Evolutionary conservation across 2,113 vertebrate genomes (phyloP), one percentile per base, ranked within the genome.

Genomic region (Siphamia tubifer): DNA sequence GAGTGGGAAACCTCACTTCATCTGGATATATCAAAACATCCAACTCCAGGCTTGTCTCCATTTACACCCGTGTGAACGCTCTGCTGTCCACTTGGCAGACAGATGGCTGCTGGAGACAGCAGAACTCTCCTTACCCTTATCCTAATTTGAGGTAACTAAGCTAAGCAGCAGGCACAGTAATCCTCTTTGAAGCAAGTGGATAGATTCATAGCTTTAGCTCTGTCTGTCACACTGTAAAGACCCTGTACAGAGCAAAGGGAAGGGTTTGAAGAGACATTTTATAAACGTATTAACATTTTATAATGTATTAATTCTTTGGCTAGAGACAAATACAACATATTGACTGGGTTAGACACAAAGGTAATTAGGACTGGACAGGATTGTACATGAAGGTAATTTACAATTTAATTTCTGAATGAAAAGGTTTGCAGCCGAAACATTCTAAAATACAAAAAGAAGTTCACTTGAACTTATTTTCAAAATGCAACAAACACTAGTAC

Each of bases 11-110:
- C 67, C 85, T 81, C 58, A 90, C 64, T 21, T 88, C 87, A 49
- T 90, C 82, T 65, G 90, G 79, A 60, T 77, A 90, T 25, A 91
- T 88, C 79, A 91, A 78, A 55, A 92, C 87, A 55, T 91, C 89
- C 73, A 92, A 19, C 43, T 81, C 87, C 44, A 87, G 74, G 21
- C 79, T 65, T 4, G 68, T 78, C 75, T 85, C 79, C 84, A 85
- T 86, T 66, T 30, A 75, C 63, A 61, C 52, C 72, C 32, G 52
- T 8, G 52, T 17, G 62, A 77, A 54, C 4, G 12, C 52, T 75
- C 30, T 0, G 35, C 62, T 57, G 68, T 77, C 71, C 47, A 64
- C 58, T 54, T 31, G 31, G 56, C 64, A 74, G 83, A 79, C 86
- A 87, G 83, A 80, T 87, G 84, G 74, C 68, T 5, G 38, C 66